Evolutionary conservation across 2,113 vertebrate genomes (phyloP), one percentile per base, ranked within the genome.

Genomic region (Xerus inauris): DNA sequence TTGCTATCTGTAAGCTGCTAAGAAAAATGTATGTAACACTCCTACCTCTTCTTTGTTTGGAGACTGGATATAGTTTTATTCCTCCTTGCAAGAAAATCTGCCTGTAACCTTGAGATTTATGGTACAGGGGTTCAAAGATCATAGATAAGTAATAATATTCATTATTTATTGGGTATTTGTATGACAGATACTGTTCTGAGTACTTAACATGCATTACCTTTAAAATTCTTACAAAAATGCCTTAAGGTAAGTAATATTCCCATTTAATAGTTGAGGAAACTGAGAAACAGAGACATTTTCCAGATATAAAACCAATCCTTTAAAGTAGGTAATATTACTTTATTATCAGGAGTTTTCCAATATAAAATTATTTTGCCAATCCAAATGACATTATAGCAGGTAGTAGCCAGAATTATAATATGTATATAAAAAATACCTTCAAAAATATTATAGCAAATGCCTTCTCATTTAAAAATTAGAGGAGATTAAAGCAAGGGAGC

Each of bases 1-100:
- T 8, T 40, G 1, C 65, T 95, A 59, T 96, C 89, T 90, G 62
- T 83, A 95, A 85, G 88, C 87, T 92, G 88, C 95, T 96, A 71
- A 91, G 69, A 86, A 93, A 85, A 96, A 87, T 22, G 49, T 8
- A 71, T 75, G 88, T 87, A 54, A 84, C 94, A 96, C 71, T 90
- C 92, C 17, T 64, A 11, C 51, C 35, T 94, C 42, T 73, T 86
- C 54, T 76, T 91, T 80, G 75, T 92, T 92, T 88, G 57, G 59
- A 95, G 83, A 84, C 20, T 45, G 88, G 32, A 75, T 35, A 32
- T 59, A 84, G 3, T 95, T 87, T 96, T 92, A 72, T 69, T 89
- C 4, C 51, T 79, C 54, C 10, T 16, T 81, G 17, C 26, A 89
- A 91, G 73, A 86, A 90, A 80, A 73, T 19, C 28, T 92, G 54